Evolutionary conservation across 2,888 invertebrate genomes (phyloP).

Genomic region (Poecilus cupreus): DNA sequence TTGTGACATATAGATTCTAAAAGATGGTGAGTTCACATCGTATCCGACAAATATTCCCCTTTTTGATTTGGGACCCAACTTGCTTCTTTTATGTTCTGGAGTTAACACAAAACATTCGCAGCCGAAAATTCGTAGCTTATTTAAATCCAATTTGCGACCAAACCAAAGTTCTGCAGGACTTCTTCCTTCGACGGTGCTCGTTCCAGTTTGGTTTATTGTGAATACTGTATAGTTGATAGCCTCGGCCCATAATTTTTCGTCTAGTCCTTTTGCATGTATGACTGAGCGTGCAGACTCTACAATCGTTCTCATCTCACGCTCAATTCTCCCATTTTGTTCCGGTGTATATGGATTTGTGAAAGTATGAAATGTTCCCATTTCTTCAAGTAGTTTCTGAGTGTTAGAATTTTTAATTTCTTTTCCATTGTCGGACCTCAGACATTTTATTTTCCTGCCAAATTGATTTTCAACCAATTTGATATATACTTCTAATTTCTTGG

Average conservation of each 20-base stretch:
- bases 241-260: conserved; percentile 20
- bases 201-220: conserved; percentile 32
- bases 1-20: conserved; percentile 17
- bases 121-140: conserved; percentile 13
- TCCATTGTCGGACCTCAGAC: conserved; percentile 56
- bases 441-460: conserved; percentile 63
- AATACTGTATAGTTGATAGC: conserved; percentile 33
- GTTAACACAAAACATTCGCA: conserved; percentile 29
- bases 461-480: conserved; percentile 64
- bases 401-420: conserved; percentile 26
- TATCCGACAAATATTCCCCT: conserved; percentile 16
- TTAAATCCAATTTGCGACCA: conserved; percentile 17
- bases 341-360: conserved; percentile 12
- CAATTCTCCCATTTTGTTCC: conserved; percentile 20
- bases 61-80: conserved; percentile 13
- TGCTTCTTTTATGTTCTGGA: conserved; percentile 19
- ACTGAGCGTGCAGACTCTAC: conserved; percentile 1
- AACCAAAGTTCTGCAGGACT: conserved; percentile 37
- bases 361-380: conserved; percentile 12
- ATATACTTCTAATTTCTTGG: conserved; percentile 62
- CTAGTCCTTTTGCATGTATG: background rate
- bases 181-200: conserved; percentile 28
- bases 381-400: conserved; percentile 14
- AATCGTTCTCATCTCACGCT: conserved; percentile 8
- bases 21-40: background rate